Evolutionary conservation across 2,888 invertebrate species (phyloP).

Genomic region (Bedellia somnulentella): DNA sequence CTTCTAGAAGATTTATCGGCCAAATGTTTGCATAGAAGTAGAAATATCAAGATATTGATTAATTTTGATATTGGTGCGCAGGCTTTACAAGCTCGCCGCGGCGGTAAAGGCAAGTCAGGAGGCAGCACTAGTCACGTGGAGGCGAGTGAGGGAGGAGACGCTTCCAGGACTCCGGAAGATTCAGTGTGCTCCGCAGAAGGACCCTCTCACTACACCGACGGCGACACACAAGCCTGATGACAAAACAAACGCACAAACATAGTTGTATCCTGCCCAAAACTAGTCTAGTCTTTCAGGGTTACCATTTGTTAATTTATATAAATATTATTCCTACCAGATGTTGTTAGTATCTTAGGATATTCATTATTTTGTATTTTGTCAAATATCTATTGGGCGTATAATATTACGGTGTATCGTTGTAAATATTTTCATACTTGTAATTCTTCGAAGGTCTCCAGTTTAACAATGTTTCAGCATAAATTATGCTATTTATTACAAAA

Average conservation of each 20-base stretch:
- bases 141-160: conserved; percentile 72
- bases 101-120: conserved; percentile 53
- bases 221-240: conserved; percentile 53
- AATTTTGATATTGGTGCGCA: conserved; percentile 22
- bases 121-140: conserved; percentile 59
- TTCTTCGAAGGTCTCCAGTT: too few species aligned
- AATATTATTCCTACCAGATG: neutral
- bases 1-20: conserved; percentile 1
- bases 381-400: neutral
- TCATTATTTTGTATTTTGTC: neutral
- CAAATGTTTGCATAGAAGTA: too few species aligned
- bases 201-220: conserved; percentile 68
- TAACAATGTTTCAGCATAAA: too few species aligned
- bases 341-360: neutral
- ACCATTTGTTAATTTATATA: neutral
- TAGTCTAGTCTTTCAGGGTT: neutral
- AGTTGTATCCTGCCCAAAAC: neutral
- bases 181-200: conserved; percentile 89
- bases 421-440: too few species aligned
- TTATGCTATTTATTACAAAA: too few species aligned
- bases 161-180: conserved; percentile 86
- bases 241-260: conserved; percentile 2
- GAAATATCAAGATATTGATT: too few species aligned
- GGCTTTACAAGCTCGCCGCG: conserved; percentile 76
- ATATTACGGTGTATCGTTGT: neutral